These are phyloP conservation scores for Arctocebus calabarensis DNA, from an alignment of 2,797 vertebrate species.

Conservation along the genomic window DNA sequence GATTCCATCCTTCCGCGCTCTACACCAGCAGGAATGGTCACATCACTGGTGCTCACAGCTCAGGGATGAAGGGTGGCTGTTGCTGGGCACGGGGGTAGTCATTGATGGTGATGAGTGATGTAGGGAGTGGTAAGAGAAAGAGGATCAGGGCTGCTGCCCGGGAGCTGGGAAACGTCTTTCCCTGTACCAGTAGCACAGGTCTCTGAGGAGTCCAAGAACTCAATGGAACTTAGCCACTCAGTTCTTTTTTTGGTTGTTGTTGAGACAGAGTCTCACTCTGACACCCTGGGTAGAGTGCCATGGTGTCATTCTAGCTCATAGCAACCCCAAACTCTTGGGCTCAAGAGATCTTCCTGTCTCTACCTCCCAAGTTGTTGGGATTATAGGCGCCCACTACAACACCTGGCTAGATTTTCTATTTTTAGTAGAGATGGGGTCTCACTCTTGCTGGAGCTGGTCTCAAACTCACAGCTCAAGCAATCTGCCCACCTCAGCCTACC, in stretches of 20 bases:
- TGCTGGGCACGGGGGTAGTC: rapidly evolving
- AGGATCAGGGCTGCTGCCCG: background rate
- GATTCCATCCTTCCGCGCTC: background rate
- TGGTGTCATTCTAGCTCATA: no score
- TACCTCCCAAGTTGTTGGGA: no score
- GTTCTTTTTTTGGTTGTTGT: background rate
- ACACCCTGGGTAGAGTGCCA: no score
- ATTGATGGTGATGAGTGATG: background rate
- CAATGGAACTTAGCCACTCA: background rate
- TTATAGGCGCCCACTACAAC: no score
- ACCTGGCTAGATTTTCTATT: no score
- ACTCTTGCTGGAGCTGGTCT: no score
- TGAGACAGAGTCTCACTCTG: no score
- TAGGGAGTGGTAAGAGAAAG: background rate
- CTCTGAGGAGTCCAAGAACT: background rate
- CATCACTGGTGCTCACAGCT: rapidly evolving
- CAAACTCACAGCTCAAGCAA: no score
- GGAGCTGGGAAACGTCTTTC: rapidly evolving
- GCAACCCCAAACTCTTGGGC: no score
- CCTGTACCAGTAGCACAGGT: rapidly evolving
- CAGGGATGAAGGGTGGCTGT: background rate
- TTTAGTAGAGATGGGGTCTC: no score
- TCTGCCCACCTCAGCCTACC: no score
- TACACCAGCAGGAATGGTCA: background rate
- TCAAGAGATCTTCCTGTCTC: no score